phyloP scores from a whole-genome alignment of 2,797 vertebrate species.

The Cyclura pinguis region DNA sequence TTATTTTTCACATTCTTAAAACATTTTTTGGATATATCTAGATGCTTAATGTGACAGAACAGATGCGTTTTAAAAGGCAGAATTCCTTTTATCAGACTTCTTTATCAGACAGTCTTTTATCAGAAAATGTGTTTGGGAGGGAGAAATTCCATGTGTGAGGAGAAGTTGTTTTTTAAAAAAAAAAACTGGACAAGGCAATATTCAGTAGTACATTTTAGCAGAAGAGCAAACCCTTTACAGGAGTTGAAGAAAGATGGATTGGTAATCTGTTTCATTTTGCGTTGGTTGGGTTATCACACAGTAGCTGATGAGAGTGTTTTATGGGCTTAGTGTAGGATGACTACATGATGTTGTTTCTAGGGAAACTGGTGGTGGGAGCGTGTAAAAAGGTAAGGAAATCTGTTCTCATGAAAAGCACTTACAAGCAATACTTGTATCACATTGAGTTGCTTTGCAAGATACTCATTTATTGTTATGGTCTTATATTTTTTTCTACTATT shows the following conservation, averaged over 20 bases:
- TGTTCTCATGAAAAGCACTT: constrained; percentile 2
- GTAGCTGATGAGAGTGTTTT: constrained; percentile 55
- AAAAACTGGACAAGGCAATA: not conserved
- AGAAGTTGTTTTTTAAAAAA: not conserved
- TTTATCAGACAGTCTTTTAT: not conserved
- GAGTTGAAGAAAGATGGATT: constrained; percentile 47
- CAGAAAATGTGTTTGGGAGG: not conserved
- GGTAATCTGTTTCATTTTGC: constrained; percentile 35
- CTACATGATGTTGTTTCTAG: constrained; percentile 69
- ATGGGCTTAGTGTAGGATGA: constrained; percentile 66
- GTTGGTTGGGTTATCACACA: constrained; percentile 56
- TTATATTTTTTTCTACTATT: not conserved
- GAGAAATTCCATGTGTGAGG: not conserved
- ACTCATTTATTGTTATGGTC: constrained; percentile 8
- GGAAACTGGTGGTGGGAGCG: constrained; percentile 66
- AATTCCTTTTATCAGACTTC: not conserved
- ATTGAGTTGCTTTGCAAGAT: not conserved
- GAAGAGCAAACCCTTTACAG: constrained; percentile 4
- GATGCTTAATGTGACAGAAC: not conserved
- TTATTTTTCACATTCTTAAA: not conserved
- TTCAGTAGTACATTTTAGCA: not conserved
- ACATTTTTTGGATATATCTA: not conserved
- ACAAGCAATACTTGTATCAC: constrained; percentile 11
- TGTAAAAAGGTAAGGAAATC: constrained; percentile 54
- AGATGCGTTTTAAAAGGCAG: not conserved